Evolutionary conservation across 2,888 invertebrate genomes (phyloP), one percentile per base, ranked within the genome.

Genomic region (Volucella zonaria): DNA sequence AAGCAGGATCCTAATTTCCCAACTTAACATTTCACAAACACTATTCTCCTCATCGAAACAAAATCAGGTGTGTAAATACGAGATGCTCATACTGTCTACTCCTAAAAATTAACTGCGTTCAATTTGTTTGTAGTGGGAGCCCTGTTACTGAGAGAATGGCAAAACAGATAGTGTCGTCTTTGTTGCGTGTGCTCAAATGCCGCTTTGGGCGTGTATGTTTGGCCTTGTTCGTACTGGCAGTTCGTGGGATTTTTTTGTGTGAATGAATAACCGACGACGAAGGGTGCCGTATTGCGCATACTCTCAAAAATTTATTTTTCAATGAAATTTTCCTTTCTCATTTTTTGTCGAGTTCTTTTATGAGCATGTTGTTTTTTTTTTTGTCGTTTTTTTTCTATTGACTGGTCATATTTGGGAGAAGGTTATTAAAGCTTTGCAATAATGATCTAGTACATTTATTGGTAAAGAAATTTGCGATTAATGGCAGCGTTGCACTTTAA

Each of bases 251-350:
- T 80, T 77, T n/a, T 70, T 75, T 76, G 64, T 70, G 51, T 82
- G 78, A 86, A 79, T 85, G 78, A 75, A 85, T 45, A 62, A 62
- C 64, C 68, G 49, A 67, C 58, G 45, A 42, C 61, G 31, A 56
- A 31, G 43, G 54, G 45, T 45, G 43, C 56, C 14, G 15, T n/a
- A 67, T 68, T 81, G 87, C 87, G 87, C 87, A 85, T 43, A 61
- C 73, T 86, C 77, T 12, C 12, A 31, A 67, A 79, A 77, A 54
- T 70, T 68, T 79, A 77, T 82, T 87, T 85, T 86, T 87, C 87
- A 87, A 87, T 87, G 87, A 87, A 87, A 87, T 87, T 87, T 75
- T 82, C 66, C 52, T 71, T 79, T 81, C 83, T 80, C 74, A 71
- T 64, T 73, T 66, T 59, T 74, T 68, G 66, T 47, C 58, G 42